Conservation (phyloP, 2,888 invertebrate genomes). For the Plemyria rubiginata region DNA sequence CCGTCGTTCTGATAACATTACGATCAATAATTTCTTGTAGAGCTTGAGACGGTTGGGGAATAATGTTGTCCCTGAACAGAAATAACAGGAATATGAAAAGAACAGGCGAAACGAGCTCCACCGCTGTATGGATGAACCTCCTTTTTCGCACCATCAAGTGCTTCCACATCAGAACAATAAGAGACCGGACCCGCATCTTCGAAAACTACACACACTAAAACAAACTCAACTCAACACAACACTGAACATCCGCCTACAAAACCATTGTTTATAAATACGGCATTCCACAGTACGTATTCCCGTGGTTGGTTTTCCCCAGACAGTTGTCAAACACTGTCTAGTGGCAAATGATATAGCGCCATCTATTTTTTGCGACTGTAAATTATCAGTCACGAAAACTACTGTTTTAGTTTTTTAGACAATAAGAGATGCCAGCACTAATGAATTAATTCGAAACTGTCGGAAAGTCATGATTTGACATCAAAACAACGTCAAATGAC, state of each 20-base stretch:
- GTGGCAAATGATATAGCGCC: no score
- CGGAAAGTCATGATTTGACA: no score
- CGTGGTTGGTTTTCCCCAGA: not conserved
- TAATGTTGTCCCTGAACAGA: not conserved
- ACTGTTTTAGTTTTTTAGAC: no score
- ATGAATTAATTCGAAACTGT: no score
- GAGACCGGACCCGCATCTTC: conserved; percentile 37
- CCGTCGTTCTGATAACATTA: conserved; percentile 15
- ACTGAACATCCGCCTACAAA: conserved; percentile 1
- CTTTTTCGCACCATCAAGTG: conserved; percentile 55
- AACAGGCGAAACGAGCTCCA: conserved; percentile 13
- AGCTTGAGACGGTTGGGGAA: not conserved
- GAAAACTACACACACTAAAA: not conserved
- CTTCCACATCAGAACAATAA: conserved; percentile 60
- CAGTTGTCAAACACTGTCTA: no score
- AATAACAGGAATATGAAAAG: conserved; percentile 13
- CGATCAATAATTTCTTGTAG: not conserved
- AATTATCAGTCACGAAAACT: no score
- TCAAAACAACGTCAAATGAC: no score
- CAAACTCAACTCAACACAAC: not conserved
- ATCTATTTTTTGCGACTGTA: no score
- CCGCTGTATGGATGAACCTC: conserved; percentile 32
- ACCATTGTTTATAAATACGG: not conserved
- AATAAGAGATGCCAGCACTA: no score
- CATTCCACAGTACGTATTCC: not conserved